Evolutionary conservation across 92 coral and sea anemone genomes (phyloP).

Genomic region (Meandrina meandrites): DNA sequence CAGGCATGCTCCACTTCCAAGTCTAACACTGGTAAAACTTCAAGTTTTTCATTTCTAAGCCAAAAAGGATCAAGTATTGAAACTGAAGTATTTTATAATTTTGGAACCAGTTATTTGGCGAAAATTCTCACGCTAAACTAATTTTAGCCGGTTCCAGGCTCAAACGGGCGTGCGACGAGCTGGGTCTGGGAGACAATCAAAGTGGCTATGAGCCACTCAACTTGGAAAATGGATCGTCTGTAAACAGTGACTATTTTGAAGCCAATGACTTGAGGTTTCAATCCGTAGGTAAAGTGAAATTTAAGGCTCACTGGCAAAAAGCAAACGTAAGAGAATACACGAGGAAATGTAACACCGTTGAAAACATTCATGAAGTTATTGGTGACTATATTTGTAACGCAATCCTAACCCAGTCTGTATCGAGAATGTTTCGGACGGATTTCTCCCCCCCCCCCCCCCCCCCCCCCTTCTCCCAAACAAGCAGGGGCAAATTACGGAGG

Average conservation of each 20-base stretch:
- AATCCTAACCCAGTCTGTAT: background rate
- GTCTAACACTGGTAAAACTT: constrained; percentile 46
- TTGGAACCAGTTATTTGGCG: background rate
- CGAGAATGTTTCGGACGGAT: background rate
- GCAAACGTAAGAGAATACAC: no score
- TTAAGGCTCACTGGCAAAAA: no score
- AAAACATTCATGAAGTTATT: no score
- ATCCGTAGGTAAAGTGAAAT: background rate
- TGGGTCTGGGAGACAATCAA: background rate
- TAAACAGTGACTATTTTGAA: no score
- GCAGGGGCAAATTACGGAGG: background rate
- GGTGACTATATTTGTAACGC: no score
- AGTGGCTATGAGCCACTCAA: background rate
- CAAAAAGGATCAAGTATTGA: constrained; percentile 13
- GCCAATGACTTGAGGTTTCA: background rate
- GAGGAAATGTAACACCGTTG: no score
- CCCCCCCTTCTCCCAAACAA: background rate
- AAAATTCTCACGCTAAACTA: background rate
- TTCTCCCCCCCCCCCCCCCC: background rate
- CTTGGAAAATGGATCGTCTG: no score
- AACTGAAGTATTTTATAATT: background rate
- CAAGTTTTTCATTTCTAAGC: constrained; percentile 45
- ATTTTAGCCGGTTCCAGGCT: no score
- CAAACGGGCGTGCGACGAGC: no score
- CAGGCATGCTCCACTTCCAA: constrained; percentile 49